A percentile compares a stretch with the other conserved stretches of the same genome.
Conservation (phyloP, 2,888 invertebrate species). For the Folsomia candida region DNA sequence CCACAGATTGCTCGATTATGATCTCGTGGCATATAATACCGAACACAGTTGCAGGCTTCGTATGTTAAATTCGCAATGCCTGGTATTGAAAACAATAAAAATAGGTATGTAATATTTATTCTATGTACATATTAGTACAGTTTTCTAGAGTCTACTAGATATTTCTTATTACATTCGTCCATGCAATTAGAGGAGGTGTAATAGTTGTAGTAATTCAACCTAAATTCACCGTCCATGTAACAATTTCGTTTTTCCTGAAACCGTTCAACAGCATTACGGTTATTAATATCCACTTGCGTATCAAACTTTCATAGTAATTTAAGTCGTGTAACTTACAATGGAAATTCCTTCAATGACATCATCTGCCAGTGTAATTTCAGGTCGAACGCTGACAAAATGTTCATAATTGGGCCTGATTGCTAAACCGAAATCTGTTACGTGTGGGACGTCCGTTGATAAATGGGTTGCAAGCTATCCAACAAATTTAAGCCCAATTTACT, state of each 20-base stretch:
- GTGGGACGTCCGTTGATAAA: slow-evolving; percentile 36
- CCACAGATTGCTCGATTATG: slow-evolving; percentile 11
- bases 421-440: slow-evolving; percentile 36
- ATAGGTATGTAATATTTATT: too few relatives aligned
- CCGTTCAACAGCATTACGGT: neutral
- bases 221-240: slow-evolving; percentile 24
- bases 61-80: slow-evolving; percentile 30
- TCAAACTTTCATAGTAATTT: neutral
- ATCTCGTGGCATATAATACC: slow-evolving; percentile 36
- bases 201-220: neutral
- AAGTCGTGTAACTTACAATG: too few relatives aligned
- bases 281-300: neutral
- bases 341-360: slow-evolving; percentile 19
- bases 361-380: slow-evolving; percentile 33
- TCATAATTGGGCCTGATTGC: slow-evolving; percentile 32
- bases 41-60: slow-evolving; percentile 23
- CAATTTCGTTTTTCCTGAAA: slow-evolving; percentile 21
- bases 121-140: too few relatives aligned
- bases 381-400: slow-evolving; percentile 28
- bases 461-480: slow-evolving; percentile 29
- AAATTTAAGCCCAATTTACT: neutral
- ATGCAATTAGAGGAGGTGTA: slow-evolving; percentile 29
- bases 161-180: too few relatives aligned
- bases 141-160: slow-evolving; percentile 11
- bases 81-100: too few relatives aligned